Percentiles rank a stretch among this genome's conserved stretches.
Evolutionary conservation across 2,888 invertebrate species (phyloP).

Genomic region (Nephrotoma flavescens): DNA sequence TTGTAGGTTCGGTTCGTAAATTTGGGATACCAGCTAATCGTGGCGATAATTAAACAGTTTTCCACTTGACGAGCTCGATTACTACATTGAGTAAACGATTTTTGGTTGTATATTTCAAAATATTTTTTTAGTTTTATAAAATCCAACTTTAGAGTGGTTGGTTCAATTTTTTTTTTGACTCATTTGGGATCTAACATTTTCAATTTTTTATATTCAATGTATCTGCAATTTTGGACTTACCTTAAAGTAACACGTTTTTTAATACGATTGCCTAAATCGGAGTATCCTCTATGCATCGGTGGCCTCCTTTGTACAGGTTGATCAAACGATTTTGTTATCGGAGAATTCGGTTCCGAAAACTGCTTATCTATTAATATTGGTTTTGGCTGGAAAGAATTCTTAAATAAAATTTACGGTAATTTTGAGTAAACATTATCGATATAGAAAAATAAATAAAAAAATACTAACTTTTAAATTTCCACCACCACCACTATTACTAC

Average conservation of each 20-base stretch:
- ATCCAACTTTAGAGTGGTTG: too few relatives aligned
- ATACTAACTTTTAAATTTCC: conserved; percentile 6
- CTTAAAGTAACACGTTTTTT: conserved; percentile 76
- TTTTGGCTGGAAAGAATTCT: conserved; percentile 33
- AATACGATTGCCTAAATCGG: conserved; percentile 64
- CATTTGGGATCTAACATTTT: too few relatives aligned
- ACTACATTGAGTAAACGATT: too few relatives aligned
- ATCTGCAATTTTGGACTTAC: conserved; percentile 30
- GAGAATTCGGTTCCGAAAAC: conserved; percentile 63
- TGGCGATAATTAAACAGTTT: too few relatives aligned
- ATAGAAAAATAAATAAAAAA: neutral
- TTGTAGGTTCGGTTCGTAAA: too few relatives aligned
- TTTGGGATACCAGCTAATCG: too few relatives aligned
- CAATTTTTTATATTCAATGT: too few relatives aligned
- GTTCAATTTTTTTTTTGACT: too few relatives aligned
- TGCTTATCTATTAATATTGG: conserved; percentile 63
- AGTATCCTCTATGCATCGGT: conserved; percentile 53
- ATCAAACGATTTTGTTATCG: conserved; percentile 43
- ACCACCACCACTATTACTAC: conserved; percentile 5
- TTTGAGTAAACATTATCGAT: neutral
- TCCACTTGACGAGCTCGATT: too few relatives aligned
- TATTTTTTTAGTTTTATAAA: too few relatives aligned
- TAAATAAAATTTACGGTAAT: neutral
- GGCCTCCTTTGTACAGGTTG: conserved; percentile 22
- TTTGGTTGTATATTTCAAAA: too few relatives aligned